Conservation (phyloP, 1,140 invertebrate species). For the Agrilus planipennis region DNA sequence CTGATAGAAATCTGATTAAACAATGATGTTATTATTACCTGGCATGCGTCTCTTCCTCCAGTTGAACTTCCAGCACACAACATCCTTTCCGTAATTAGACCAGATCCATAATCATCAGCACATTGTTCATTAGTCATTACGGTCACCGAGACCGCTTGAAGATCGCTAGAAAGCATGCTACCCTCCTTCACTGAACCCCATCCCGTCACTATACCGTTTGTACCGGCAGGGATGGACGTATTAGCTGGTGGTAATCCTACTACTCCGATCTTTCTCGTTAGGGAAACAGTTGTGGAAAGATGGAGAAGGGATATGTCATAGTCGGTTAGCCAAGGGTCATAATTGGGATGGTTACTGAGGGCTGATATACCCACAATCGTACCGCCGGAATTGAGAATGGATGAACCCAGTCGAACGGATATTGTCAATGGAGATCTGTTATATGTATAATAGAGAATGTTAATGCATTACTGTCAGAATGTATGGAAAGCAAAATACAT, state of each 20-base stretch:
- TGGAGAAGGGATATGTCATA: constrained; percentile 30
- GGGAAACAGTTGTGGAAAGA: constrained; percentile 12
- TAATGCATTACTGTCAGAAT: too few species aligned
- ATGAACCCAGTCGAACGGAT: constrained; percentile 13
- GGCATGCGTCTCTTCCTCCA: constrained; percentile 30
- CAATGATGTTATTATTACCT: constrained; percentile 17
- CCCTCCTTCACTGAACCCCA: constrained; percentile 21
- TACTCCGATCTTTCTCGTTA: not conserved
- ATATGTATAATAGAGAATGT: too few species aligned
- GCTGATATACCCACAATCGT: constrained; percentile 19
- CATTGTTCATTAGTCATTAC: constrained; percentile 20
- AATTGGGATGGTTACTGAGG: constrained; percentile 29
- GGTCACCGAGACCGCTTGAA: constrained; percentile 20
- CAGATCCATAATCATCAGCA: constrained; percentile 13
- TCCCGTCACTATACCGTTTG: constrained; percentile 12
- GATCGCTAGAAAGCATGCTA: constrained; percentile 4
- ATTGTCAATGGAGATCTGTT: constrained; percentile 2
- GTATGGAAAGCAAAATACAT: not conserved
- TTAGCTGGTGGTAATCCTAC: constrained; percentile 4
- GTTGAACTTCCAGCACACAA: constrained; percentile 32
- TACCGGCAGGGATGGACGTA: constrained; percentile 1
- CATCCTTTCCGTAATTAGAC: constrained; percentile 24
- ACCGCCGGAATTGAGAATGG: constrained; percentile 15
- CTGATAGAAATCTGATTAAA: too few species aligned
- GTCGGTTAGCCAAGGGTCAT: constrained; percentile 24